Percentiles rank a stretch among this genome's conserved stretches.
Conservation (phyloP, 53 echinoderm and acorn worm species). For the Echinarachnius parma region DNA sequence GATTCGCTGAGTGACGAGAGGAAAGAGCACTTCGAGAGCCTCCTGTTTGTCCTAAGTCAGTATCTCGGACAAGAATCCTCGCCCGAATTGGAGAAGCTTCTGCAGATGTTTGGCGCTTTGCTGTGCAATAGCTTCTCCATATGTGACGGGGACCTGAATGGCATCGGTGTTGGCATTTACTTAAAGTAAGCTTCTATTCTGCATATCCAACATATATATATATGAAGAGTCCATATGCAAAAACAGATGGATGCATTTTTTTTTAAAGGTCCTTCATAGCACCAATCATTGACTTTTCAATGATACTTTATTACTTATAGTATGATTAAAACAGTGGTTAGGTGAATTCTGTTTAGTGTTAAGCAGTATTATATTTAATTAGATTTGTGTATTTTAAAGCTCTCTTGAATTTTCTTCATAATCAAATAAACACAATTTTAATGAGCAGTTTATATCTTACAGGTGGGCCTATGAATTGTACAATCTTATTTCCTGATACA, state of each 20-base stretch:
- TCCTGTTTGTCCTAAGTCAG: constrained; percentile 22
- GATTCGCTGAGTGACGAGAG: constrained; percentile 6
- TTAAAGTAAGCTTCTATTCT: constrained; percentile 21
- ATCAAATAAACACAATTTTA: not conserved
- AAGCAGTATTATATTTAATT: not conserved
- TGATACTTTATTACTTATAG: no score
- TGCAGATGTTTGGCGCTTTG: constrained; percentile 39
- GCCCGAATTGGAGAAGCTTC: not conserved
- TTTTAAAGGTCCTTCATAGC: not conserved
- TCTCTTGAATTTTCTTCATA: not conserved
- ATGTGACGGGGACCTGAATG: constrained; percentile 46
- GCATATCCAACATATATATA: no score
- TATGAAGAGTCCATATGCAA: no score
- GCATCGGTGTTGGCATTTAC: constrained; percentile 39
- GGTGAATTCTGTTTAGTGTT: no score
- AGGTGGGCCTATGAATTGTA: not conserved
- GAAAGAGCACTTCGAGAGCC: constrained; percentile 18
- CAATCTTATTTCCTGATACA: not conserved
- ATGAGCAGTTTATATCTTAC: not conserved
- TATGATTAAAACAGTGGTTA: no score
- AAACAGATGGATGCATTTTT: no score
- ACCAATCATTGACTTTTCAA: not conserved
- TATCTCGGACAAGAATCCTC: constrained; percentile 6
- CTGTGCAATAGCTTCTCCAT: constrained; percentile 50
- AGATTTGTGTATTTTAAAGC: not conserved